Conservation (phyloP, 37 sponge, comb jelly and placozoan genomes). For the Cladorhizidae sp. region DNA sequence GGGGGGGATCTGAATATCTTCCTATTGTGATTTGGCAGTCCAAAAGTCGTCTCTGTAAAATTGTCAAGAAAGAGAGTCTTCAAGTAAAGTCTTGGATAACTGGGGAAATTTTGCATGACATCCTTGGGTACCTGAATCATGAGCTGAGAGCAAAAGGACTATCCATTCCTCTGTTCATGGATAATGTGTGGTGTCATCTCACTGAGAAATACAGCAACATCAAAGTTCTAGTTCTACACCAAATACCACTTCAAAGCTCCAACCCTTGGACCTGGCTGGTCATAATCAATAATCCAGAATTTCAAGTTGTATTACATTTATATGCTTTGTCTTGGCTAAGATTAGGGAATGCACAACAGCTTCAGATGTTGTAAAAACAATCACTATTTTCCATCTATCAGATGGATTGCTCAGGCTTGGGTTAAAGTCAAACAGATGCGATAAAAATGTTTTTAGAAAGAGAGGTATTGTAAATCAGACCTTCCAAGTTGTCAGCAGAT, state of each 20-base stretch:
- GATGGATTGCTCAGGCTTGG: slow-evolving; percentile 62
- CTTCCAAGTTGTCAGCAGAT: neutral
- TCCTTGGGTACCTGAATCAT: slow-evolving; percentile 33
- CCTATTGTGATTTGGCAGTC: slow-evolving; percentile 78
- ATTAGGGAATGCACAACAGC: slow-evolving; percentile 48
- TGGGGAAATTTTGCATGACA: slow-evolving; percentile 49
- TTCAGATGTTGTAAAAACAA: slow-evolving; percentile 38
- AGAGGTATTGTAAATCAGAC: slow-evolving; percentile 40
- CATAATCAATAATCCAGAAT: slow-evolving; percentile 52
- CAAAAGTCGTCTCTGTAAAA: slow-evolving; percentile 64
- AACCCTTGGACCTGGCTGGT: slow-evolving; percentile 70
- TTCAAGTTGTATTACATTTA: slow-evolving; percentile 47
- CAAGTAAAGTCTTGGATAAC: slow-evolving; percentile 75
- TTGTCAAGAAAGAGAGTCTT: slow-evolving; percentile 41
- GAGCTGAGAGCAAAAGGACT: slow-evolving; percentile 21
- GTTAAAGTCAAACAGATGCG: slow-evolving; percentile 37
- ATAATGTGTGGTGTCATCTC: slow-evolving; percentile 80
- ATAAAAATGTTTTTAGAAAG: slow-evolving; percentile 68
- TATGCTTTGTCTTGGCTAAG: slow-evolving; percentile 55
- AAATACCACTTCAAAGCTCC: slow-evolving; percentile 59
- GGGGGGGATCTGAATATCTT: slow-evolving; percentile 45
- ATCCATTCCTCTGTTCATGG: slow-evolving; percentile 52
- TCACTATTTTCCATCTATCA: slow-evolving; percentile 37
- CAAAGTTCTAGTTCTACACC: slow-evolving; percentile 54
- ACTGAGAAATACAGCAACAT: slow-evolving; percentile 67